Evolutionary conservation across 2,888 invertebrate species (phyloP).

Genomic region (Aelia acuminata): DNA sequence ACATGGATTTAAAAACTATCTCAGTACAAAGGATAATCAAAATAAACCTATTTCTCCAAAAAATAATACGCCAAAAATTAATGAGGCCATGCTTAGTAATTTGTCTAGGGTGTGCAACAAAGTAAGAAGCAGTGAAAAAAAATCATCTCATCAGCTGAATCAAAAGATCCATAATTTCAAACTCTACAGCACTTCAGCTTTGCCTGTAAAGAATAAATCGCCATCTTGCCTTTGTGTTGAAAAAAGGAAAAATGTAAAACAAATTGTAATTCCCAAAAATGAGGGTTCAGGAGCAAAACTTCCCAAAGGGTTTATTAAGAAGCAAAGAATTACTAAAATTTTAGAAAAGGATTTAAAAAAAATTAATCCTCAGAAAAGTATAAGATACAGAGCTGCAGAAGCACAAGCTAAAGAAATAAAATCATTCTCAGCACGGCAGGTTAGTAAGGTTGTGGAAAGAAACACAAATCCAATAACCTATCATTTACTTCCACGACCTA

Average conservation of each 20-base stretch:
- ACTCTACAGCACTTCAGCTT: background rate
- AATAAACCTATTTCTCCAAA: background rate
- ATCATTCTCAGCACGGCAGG: background rate
- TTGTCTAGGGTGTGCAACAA: background rate
- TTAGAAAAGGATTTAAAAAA: conserved; percentile 21
- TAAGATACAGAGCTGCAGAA: background rate
- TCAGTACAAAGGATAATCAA: background rate
- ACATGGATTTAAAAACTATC: background rate
- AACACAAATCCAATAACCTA: background rate
- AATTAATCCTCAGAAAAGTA: background rate
- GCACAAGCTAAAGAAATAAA: background rate
- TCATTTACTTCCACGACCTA: background rate
- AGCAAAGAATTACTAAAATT: conserved; percentile 29
- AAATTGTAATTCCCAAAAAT: background rate
- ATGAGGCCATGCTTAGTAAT: background rate
- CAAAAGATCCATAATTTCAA: conserved; percentile 27
- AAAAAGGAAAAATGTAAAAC: background rate
- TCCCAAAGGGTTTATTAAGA: conserved; percentile 10
- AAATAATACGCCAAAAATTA: background rate
- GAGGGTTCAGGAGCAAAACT: background rate
- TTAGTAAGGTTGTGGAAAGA: background rate
- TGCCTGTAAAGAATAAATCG: background rate
- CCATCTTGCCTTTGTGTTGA: background rate
- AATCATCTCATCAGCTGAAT: conserved; percentile 21
- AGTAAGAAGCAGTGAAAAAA: background rate